Percentiles rank a stretch among this genome's conserved stretches.
Conservation (phyloP, 2,888 invertebrate species). For the Eupithecia abbreviata region DNA sequence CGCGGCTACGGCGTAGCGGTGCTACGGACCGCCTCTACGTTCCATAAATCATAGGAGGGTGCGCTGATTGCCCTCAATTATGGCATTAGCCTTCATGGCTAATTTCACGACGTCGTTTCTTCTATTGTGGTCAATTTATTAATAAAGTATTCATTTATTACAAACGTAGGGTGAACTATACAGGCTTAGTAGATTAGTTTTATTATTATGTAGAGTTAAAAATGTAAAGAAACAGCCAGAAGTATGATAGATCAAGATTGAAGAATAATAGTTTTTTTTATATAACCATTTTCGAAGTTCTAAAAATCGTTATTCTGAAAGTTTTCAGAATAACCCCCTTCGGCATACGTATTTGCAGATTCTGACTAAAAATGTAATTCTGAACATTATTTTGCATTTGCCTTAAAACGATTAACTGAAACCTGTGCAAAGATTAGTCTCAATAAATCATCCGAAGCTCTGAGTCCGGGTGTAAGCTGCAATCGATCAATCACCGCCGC, state of each 20-base stretch:
- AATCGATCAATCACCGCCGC: constrained; percentile 79
- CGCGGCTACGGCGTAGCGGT: constrained; percentile 23
- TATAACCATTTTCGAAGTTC: too few relatives aligned
- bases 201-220: background rate
- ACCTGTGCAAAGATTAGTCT: constrained; percentile 43
- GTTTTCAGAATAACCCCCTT: too few relatives aligned
- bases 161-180: background rate
- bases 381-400: background rate
- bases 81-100: constrained; percentile 80
- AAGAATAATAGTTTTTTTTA: too few relatives aligned
- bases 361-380: background rate
- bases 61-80: constrained; percentile 80
- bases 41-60: constrained; percentile 75
- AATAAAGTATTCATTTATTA: constrained; percentile 30
- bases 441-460: constrained; percentile 46
- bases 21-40: constrained; percentile 21
- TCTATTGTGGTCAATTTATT: constrained; percentile 39
- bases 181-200: background rate
- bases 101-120: constrained; percentile 66
- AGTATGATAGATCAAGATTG: too few relatives aligned
- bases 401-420: constrained; percentile 39
- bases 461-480: constrained; percentile 49
- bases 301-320: too few relatives aligned
- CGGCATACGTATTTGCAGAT: background rate
- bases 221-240: background rate